A percentile compares a stretch with the other conserved stretches of the same genome.
phyloP scores from a whole-genome alignment of 2,113 vertebrate species.

The Alaudala cheleensis region DNA sequence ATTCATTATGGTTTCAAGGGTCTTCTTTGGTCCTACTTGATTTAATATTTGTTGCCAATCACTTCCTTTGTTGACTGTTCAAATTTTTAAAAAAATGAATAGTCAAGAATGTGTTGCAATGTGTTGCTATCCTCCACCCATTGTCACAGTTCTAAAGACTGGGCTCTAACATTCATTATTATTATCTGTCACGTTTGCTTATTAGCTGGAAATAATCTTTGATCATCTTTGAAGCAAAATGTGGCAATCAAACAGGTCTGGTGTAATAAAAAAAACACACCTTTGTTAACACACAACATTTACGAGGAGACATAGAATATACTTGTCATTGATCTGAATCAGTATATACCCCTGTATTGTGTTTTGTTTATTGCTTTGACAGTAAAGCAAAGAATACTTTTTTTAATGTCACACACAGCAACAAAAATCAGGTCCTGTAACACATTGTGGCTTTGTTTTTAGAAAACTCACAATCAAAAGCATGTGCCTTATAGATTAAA shows the following conservation, averaged over 20 bases:
- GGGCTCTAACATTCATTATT: background rate
- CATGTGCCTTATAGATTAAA: background rate
- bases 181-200: background rate
- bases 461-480: background rate
- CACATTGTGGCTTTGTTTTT: background rate
- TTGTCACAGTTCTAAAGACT: slow-evolving; percentile 1
- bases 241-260: background rate
- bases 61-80: slow-evolving; percentile 25
- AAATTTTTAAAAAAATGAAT: slow-evolving; percentile 4
- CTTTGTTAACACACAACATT: background rate
- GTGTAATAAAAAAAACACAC: background rate
- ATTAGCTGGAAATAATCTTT: background rate
- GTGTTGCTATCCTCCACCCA: background rate
- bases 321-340: background rate
- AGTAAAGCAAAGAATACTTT: background rate
- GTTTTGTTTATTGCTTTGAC: slow-evolving; percentile 33
- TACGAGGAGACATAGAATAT: background rate
- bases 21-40: background rate
- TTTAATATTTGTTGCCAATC: slow-evolving; percentile 44
- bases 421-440: background rate
- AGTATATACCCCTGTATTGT: background rate
- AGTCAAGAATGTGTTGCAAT: background rate
- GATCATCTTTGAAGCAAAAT: slow-evolving; percentile 1
- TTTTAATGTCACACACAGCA: background rate
- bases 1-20: slow-evolving; percentile 31